phyloP scores from a whole-genome alignment of 2,888 invertebrate genomes.

The Tromatobia lineatoria region DNA sequence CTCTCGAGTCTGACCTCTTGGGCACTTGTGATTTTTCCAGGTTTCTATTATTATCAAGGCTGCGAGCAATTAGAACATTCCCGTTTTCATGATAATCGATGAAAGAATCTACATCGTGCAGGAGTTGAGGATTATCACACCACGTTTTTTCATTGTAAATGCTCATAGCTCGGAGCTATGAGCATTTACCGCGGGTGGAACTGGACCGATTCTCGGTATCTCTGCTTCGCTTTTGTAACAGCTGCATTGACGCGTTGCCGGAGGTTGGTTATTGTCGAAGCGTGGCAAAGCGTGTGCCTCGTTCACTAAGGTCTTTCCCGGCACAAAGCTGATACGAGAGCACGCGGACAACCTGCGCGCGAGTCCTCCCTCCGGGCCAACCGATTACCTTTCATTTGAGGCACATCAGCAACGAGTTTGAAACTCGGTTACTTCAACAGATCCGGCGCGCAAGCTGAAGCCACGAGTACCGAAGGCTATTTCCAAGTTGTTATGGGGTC shows the following conservation, averaged over 20 bases:
- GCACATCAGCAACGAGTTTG: constrained; percentile 78
- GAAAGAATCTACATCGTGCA: neutral
- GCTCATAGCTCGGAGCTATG: neutral
- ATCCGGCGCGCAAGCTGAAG: constrained; percentile 68
- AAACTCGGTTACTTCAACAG: constrained; percentile 67
- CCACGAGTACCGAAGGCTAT: constrained; percentile 66
- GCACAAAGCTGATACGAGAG: constrained; percentile 39
- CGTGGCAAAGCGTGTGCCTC: constrained; percentile 74
- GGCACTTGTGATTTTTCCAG: no score
- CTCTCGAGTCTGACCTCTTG: neutral
- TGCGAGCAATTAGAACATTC: neutral
- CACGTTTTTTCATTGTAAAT: neutral
- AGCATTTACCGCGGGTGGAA: neutral
- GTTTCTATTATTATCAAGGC: neutral
- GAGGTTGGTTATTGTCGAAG: constrained; percentile 77
- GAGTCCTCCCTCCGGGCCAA: constrained; percentile 76
- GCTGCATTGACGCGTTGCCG: constrained; percentile 42
- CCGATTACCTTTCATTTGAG: constrained; percentile 81
- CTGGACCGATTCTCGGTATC: neutral
- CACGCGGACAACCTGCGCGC: constrained; percentile 72
- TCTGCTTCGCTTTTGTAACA: constrained; percentile 16
- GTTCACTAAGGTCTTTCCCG: constrained; percentile 63
- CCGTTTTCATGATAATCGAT: neutral
- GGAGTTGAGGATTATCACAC: neutral
- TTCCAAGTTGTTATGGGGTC: constrained; percentile 40